phyloP scores from a whole-genome alignment of 2,113 vertebrate genomes.

The Hystrix brachyura region DNA sequence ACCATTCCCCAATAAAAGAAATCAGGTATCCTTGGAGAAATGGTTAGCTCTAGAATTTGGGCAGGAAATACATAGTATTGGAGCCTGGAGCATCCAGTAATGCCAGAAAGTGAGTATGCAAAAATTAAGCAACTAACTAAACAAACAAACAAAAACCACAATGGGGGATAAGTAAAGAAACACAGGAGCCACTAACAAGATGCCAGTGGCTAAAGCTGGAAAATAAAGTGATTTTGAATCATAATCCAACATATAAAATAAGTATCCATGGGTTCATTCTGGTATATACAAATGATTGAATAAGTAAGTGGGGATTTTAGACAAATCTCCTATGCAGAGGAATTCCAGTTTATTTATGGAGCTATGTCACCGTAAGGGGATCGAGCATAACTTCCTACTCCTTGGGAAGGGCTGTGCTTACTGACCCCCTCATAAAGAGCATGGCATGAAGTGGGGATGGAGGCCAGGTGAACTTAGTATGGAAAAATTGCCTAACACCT shows the following conservation, averaged over 20 bases:
- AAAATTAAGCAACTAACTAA: not conserved
- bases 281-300: not conserved
- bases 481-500: not conserved
- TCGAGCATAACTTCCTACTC: not conserved
- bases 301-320: not conserved
- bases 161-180: not conserved
- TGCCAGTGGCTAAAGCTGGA: not conserved
- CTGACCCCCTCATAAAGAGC: not conserved
- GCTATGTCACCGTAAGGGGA: not conserved
- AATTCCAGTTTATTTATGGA: slow-evolving; percentile 17
- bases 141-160: not conserved
- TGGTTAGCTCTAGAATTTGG: not conserved
- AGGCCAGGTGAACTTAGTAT: not conserved
- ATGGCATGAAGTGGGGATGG: not conserved
- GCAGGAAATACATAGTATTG: not conserved
- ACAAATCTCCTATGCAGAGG: not conserved
- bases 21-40: not conserved
- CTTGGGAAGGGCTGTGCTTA: not conserved
- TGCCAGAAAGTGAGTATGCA: not conserved
- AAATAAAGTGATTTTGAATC: not conserved
- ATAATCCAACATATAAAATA: not conserved
- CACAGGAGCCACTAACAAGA: not conserved
- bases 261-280: not conserved
- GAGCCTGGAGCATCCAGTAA: not conserved
- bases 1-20: not conserved